phyloP scores from a whole-genome alignment of 2,797 vertebrate species.

The Sternarchorhynchus goeldii region DNA sequence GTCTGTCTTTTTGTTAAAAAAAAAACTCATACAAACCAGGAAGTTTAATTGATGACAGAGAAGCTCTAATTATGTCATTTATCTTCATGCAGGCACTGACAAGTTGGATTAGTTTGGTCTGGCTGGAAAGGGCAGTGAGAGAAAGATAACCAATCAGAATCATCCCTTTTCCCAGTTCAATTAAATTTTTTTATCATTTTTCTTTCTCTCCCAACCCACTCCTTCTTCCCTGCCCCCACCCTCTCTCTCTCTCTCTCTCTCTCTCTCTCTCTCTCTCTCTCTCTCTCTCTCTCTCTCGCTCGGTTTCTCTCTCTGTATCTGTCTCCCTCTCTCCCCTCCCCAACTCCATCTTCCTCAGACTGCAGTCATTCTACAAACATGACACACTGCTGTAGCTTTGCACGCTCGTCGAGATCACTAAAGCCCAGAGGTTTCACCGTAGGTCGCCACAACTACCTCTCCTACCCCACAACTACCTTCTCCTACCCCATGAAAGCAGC shows the following conservation, averaged over 20 bases:
- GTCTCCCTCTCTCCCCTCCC: neutral
- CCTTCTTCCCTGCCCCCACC: constrained; percentile 4
- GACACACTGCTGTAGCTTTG: neutral
- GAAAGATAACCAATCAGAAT: constrained; percentile 29
- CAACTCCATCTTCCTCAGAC: constrained; percentile 17
- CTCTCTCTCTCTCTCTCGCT: neutral
- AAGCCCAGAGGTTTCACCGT: constrained; percentile 18
- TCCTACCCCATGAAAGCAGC: constrained; percentile 1
- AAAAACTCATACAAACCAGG: constrained; percentile 60
- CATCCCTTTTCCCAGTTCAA: constrained; percentile 51
- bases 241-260: neutral
- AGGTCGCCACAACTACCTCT: constrained; percentile 6
- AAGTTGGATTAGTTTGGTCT: constrained; percentile 69
- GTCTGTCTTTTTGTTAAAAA: constrained; percentile 37
- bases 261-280: neutral
- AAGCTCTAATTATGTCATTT: constrained; percentile 77
- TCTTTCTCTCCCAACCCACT: constrained; percentile 15
- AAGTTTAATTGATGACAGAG: constrained; percentile 74
- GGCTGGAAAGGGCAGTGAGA: constrained; percentile 56
- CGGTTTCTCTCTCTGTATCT: too few relatives aligned
- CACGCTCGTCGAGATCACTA: neutral
- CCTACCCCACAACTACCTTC: constrained; percentile 14
- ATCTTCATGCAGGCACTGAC: constrained; percentile 77
- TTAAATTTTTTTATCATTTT: constrained; percentile 33
- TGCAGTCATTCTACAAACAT: constrained; percentile 5